Evolutionary conservation across 2,113 vertebrate genomes (phyloP).

Genomic region (Copsychus sechellarum): DNA sequence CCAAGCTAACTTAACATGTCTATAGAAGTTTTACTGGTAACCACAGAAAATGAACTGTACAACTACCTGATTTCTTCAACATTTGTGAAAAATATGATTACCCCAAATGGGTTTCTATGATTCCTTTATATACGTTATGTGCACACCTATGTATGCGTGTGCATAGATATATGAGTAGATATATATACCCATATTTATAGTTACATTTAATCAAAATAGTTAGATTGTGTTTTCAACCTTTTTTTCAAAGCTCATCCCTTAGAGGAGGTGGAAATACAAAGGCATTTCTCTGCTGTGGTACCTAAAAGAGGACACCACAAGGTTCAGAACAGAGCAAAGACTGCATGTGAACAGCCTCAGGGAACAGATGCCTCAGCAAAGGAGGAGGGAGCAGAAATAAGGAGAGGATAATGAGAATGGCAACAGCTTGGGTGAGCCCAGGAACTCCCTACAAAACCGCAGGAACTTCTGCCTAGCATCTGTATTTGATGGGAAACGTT

Average conservation of each 20-base stretch:
- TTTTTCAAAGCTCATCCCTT: not conserved
- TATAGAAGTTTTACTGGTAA: not conserved
- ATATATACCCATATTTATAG: not conserved
- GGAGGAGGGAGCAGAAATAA: not conserved
- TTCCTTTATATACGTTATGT: not conserved
- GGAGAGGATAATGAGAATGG: not conserved
- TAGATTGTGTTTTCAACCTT: not conserved
- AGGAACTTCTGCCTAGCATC: not conserved
- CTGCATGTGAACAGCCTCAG: not conserved
- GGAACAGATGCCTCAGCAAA: not conserved
- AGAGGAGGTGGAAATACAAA: not conserved
- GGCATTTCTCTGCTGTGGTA: not conserved
- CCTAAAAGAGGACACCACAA: not conserved
- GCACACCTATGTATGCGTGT: too few relatives aligned
- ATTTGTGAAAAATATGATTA: not conserved
- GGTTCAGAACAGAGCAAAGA: not conserved
- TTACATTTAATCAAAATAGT: not conserved
- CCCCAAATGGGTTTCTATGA: not conserved
- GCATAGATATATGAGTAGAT: accelerated
- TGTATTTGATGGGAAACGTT: not conserved
- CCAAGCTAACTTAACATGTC: not conserved
- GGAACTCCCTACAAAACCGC: not conserved
- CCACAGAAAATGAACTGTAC: not conserved
- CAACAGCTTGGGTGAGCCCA: not conserved
- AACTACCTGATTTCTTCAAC: not conserved